Base-by-base conservation (phyloP, 1,140 invertebrate species). In the Phenacoccus solenopsis region DNA sequence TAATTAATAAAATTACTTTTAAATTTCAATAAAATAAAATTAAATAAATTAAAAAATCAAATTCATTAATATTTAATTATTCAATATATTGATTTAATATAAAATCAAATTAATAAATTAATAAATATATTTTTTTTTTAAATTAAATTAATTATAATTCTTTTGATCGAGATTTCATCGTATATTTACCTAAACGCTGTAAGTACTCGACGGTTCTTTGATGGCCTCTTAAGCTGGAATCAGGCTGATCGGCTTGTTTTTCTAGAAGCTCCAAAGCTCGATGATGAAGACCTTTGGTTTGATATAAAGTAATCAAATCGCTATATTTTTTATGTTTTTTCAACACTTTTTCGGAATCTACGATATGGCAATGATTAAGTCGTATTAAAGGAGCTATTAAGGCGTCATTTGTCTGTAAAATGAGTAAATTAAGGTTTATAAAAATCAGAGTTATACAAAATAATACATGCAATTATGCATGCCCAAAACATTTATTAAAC, bases 301-400 rank as follows among this genome's bases (percentile, higher is more conserved):
- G 88, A 79, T 98, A 98, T 10, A 99, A 81, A 75, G 98, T 97
- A 71, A 98, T 93, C 0, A 99, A 83, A 79, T 99, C 96, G 72
- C 87, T 90, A 74, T 90, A 89, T 80, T 97, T 98, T 71, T 92
- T 86, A 78, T 93, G 86, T 74, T 89, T 87, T 71, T 90, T 85
- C 3, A 99, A 81, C 7, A 91, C 92, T 74, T 88, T 86, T 77
- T 98, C 96, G 1, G 93, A 90, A 82, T 98, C 97, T 69, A 93
- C 91, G 3, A 98, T 79, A 75, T 97, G 92, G 79, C 96, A 98
- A 76, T 94, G 88, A 79, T 98, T 98, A n/a, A 96, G 79, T 12
- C 96, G 85, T 3, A 99, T 78, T 16, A 99, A 79, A 0, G 94
- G 89, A 0, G 93, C 91, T 5, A 98, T 90, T 38, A 98, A 81